Evolutionary conservation across 2,797 vertebrate genomes (phyloP).

Genomic region (Remorina albescens): DNA sequence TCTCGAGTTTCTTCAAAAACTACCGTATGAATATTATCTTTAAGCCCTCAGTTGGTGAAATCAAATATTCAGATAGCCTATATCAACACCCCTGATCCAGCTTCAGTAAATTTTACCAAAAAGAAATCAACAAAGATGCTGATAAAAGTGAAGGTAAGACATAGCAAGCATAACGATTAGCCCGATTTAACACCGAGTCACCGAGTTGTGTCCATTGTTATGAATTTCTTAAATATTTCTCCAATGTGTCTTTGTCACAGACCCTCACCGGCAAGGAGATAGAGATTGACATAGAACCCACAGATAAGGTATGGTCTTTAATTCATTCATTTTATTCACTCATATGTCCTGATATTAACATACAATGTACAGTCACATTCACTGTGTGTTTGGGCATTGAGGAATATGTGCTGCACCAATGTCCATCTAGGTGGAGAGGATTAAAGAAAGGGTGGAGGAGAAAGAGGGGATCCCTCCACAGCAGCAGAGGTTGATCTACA

Average conservation of each 20-base stretch:
- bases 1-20: conserved; percentile 6
- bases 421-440: conserved; percentile 90
- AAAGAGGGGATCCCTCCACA: conserved; percentile 96
- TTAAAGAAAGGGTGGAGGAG: conserved; percentile 95
- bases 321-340: neutral
- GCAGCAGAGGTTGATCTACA: conserved; percentile 95
- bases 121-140: conserved; percentile 76
- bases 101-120: conserved; percentile 1
- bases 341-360: neutral
- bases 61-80: neutral
- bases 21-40: neutral
- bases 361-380: neutral
- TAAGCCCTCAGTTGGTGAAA: neutral
- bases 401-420: neutral
- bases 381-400: neutral
- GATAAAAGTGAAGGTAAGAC: conserved; percentile 88
- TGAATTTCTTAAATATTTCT: conserved; percentile 2
- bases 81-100: neutral
- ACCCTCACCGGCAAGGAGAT: conserved; percentile 96
- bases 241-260: conserved; percentile 64
- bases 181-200: neutral
- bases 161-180: conserved; percentile 4
- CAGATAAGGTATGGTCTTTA: conserved; percentile 88
- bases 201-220: neutral
- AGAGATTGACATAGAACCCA: conserved; percentile 95